Evolutionary conservation across 37 sponge, comb jelly and placozoan genomes (phyloP).

Genomic region (Diacarnus erythraeanus): DNA sequence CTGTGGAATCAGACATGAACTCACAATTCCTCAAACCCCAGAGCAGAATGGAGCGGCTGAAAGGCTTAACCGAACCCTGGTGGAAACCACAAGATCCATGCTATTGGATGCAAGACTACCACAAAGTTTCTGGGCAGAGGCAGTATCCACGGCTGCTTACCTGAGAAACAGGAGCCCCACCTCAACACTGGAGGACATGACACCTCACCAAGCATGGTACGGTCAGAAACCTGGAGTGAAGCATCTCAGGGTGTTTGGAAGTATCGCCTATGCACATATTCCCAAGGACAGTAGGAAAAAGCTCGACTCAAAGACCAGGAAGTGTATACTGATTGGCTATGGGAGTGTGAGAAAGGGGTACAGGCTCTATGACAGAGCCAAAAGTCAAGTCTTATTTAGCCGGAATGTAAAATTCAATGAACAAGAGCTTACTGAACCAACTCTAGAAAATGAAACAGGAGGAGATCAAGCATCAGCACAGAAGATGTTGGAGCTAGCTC

Average conservation of each 20-base stretch:
- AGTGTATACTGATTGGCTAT: constrained; percentile 12
- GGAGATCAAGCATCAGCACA: neutral
- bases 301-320: constrained; percentile 2
- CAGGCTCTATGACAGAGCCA: neutral
- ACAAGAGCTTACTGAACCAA: no score
- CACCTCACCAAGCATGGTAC: constrained; percentile 42
- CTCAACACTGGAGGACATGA: constrained; percentile 3
- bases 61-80: no score
- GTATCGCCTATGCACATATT: constrained; percentile 61
- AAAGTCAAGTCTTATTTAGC: neutral
- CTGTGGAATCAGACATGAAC: no score
- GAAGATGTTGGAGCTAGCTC: neutral
- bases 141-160: constrained; percentile 48
- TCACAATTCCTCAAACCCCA: no score
- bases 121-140: constrained; percentile 57
- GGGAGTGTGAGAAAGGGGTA: constrained; percentile 1
- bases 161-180: constrained; percentile 36
- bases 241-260: constrained; percentile 53
- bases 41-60: no score
- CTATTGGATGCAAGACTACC: no score
- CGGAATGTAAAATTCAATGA: constrained; percentile 3
- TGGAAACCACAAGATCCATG: no score
- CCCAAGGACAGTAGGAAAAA: neutral
- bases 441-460: neutral
- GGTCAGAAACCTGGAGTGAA: constrained; percentile 33